Evolutionary conservation across 2,113 vertebrate species (phyloP).

Genomic region (Thalassarche chlororhynchos): DNA sequence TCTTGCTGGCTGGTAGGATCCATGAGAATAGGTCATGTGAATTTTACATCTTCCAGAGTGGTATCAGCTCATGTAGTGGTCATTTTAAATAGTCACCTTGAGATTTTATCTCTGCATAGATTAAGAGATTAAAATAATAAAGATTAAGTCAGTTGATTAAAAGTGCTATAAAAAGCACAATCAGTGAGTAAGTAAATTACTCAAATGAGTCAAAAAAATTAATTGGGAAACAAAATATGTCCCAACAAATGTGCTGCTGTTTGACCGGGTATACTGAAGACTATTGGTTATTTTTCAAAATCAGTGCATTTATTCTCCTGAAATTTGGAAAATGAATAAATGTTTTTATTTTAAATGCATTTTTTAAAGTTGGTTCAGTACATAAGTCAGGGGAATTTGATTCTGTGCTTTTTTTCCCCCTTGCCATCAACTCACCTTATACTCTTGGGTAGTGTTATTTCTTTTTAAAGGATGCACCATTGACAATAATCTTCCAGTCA

Average conservation of each 20-base stretch:
- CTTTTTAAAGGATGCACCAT: neutral
- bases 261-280: neutral
- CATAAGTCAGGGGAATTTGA: neutral
- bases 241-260: neutral
- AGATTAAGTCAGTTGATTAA: neutral
- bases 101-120: slow-evolving; percentile 11
- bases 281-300: neutral
- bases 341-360: neutral
- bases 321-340: neutral
- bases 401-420: no score
- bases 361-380: neutral
- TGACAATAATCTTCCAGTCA: neutral
- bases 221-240: neutral
- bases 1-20: neutral
- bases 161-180: neutral
- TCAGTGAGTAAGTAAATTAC: neutral
- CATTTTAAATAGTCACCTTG: slow-evolving; percentile 6
- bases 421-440: neutral
- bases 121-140: slow-evolving; percentile 48
- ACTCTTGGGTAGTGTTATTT: neutral
- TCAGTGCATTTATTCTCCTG: neutral
- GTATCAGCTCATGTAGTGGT: neutral
- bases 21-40: neutral
- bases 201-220: neutral
- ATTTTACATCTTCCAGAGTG: neutral